Evolutionary conservation across 2,797 vertebrate species (phyloP).

Genomic region (Acropternis orthonyx): DNA sequence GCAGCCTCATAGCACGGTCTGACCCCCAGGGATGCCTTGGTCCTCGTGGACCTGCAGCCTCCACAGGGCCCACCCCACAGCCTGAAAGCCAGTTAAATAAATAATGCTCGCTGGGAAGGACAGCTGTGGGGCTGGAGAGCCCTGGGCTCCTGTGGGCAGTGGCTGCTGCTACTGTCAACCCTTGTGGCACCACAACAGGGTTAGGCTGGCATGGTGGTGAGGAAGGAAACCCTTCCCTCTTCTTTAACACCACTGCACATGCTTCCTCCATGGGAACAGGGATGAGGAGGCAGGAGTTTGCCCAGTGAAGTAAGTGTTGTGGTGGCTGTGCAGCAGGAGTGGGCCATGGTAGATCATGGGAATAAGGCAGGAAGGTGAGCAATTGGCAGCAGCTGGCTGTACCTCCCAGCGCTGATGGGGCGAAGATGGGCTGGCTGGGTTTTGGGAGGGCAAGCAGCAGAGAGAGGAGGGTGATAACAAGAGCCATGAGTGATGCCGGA

Average conservation of each 20-base stretch:
- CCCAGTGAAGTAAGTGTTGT: slow-evolving; percentile 39
- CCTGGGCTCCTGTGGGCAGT: not conserved
- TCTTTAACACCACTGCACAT: not conserved
- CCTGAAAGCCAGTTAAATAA: not conserved
- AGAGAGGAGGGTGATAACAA: not conserved
- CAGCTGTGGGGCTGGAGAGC: not conserved
- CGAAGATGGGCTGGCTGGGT: slow-evolving; percentile 44
- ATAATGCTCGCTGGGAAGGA: not conserved
- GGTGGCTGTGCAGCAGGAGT: not conserved
- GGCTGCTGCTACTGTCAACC: not conserved
- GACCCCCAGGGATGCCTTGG: not conserved
- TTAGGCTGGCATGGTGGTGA: not conserved
- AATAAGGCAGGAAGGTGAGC: slow-evolving; percentile 24
- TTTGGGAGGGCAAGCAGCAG: not conserved
- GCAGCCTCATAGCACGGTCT: not conserved
- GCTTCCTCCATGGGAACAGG: not conserved
- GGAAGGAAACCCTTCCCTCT: not conserved
- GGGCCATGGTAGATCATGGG: not conserved
- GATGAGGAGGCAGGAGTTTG: slow-evolving; percentile 27
- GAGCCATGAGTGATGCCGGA: accelerated
- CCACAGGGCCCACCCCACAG: not conserved
- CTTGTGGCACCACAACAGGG: not conserved
- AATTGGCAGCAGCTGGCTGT: not conserved
- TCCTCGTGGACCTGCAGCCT: not conserved
- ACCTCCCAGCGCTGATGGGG: slow-evolving; percentile 51